A percentile compares a stretch with the other conserved stretches of the same genome.
These are phyloP conservation scores for Gallirallus australis DNA, from an alignment of 2,797 vertebrate genomes.

Conservation along the genomic window DNA sequence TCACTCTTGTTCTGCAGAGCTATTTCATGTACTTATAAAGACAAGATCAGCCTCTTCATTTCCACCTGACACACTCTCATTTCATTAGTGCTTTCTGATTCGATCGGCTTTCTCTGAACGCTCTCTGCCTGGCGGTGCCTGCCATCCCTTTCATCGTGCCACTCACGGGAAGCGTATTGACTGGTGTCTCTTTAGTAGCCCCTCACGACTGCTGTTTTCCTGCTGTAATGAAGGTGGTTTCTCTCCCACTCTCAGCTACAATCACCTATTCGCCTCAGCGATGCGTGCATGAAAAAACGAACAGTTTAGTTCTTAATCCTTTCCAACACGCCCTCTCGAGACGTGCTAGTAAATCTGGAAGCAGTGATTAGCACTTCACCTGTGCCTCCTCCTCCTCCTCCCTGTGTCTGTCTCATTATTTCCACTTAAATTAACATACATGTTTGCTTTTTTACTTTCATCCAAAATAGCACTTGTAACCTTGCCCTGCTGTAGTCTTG, in stretches of 20 bases:
- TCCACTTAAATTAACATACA: conserved; percentile 35
- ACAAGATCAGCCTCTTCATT: conserved; percentile 39
- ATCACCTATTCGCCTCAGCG: not conserved
- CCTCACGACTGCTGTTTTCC: conserved; percentile 50
- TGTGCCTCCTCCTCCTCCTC: conserved; percentile 8
- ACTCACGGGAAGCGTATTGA: not conserved
- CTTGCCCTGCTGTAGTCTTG: not conserved
- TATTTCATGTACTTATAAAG: not conserved
- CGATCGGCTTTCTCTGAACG: not conserved
- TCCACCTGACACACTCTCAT: conserved; percentile 22
- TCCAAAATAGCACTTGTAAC: not conserved
- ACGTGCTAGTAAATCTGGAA: not conserved
- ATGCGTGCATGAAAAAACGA: not conserved
- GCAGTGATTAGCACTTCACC: conserved; percentile 54
- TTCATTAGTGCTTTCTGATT: conserved; percentile 29
- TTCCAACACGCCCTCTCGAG: not conserved
- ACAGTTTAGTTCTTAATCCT: conserved; percentile 39
- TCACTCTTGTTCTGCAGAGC: not conserved
- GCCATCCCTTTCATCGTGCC: not conserved
- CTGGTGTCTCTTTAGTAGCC: conserved; percentile 49
- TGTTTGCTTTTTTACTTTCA: conserved; percentile 39
- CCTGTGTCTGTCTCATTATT: conserved; percentile 23
- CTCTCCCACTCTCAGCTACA: conserved; percentile 26
- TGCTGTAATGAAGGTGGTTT: conserved; percentile 46
- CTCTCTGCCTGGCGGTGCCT: not conserved